phyloP scores from a whole-genome alignment of 2,797 vertebrate genomes.

The Sebastiscus albofasciatus region DNA sequence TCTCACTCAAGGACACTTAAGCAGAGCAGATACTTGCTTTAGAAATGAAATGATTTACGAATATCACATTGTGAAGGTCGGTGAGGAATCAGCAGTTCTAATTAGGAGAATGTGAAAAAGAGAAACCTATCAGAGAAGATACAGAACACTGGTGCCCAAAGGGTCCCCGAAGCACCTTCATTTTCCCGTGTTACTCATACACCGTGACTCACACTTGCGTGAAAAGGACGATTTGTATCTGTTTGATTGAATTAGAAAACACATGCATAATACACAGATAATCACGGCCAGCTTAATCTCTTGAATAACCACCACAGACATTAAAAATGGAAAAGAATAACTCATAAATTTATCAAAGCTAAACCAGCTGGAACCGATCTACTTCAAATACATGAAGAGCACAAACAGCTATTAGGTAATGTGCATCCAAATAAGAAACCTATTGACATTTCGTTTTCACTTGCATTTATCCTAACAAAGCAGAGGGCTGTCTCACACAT shows the following conservation, averaged over 20 bases:
- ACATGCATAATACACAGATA: conserved; percentile 24
- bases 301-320: neutral
- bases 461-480: conserved; percentile 35
- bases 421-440: conserved; percentile 13
- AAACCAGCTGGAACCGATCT: conserved; percentile 16
- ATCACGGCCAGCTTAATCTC: conserved; percentile 11
- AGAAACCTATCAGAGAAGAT: neutral
- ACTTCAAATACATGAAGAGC: conserved; percentile 35
- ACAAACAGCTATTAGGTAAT: conserved; percentile 23
- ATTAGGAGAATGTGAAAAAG: neutral
- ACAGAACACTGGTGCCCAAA: neutral
- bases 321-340: neutral
- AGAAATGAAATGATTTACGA: neutral
- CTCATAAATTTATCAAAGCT: conserved; percentile 8
- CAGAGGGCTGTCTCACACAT: neutral
- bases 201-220: conserved; percentile 39
- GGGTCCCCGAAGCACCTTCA: conserved; percentile 2
- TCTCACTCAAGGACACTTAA: conserved; percentile 10
- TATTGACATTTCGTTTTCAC: conserved; percentile 30
- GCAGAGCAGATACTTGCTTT: neutral
- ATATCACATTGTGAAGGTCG: neutral
- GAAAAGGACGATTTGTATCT: conserved; percentile 48
- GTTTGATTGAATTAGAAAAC: conserved; percentile 51
- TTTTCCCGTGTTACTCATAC: conserved; percentile 12
- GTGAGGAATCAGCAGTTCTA: neutral